These are phyloP conservation scores for Irena cyanogastra DNA, from an alignment of 2,113 vertebrate species.

Conservation along the genomic window DNA sequence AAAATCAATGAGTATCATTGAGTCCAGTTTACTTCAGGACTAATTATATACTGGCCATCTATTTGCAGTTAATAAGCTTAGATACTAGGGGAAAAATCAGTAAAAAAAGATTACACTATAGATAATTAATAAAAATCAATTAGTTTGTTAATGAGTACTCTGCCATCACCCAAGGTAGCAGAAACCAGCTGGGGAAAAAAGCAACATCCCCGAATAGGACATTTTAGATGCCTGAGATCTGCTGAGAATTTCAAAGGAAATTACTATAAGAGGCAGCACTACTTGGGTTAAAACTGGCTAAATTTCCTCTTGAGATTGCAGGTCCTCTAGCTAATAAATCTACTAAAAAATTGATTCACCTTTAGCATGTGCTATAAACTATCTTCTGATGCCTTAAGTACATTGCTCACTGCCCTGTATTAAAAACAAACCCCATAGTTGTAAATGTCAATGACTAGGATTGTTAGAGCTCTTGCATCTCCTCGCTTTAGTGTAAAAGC, in stretches of 20 bases:
- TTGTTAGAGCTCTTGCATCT: slow-evolving; percentile 70
- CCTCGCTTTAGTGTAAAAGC: slow-evolving; percentile 58
- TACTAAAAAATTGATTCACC: slow-evolving; percentile 77
- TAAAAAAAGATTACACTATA: slow-evolving; percentile 70
- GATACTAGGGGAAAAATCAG: slow-evolving; percentile 71
- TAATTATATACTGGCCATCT: slow-evolving; percentile 63
- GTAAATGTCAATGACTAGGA: slow-evolving; percentile 80
- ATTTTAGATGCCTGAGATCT: slow-evolving; percentile 60
- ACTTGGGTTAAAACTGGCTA: slow-evolving; percentile 73
- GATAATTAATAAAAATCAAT: slow-evolving; percentile 87
- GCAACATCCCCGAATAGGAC: slow-evolving; percentile 59
- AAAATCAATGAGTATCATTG: slow-evolving; percentile 19
- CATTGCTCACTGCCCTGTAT: slow-evolving; percentile 78
- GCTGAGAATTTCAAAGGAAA: slow-evolving; percentile 76
- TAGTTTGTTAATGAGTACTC: slow-evolving; percentile 81
- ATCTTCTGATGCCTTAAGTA: slow-evolving; percentile 77
- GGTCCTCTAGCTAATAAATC: slow-evolving; percentile 76
- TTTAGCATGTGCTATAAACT: slow-evolving; percentile 75
- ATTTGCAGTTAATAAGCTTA: slow-evolving; percentile 75
- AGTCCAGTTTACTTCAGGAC: slow-evolving; percentile 62
- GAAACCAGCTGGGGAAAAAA: slow-evolving; percentile 58
- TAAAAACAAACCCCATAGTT: slow-evolving; percentile 78
- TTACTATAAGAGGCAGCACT: slow-evolving; percentile 59
- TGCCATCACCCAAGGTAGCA: slow-evolving; percentile 72
- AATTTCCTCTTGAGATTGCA: slow-evolving; percentile 73